Percentiles rank a stretch among this genome's conserved stretches.
Evolutionary conservation across 2,113 vertebrate genomes (phyloP).

Genomic region (Cervus canadensis): DNA sequence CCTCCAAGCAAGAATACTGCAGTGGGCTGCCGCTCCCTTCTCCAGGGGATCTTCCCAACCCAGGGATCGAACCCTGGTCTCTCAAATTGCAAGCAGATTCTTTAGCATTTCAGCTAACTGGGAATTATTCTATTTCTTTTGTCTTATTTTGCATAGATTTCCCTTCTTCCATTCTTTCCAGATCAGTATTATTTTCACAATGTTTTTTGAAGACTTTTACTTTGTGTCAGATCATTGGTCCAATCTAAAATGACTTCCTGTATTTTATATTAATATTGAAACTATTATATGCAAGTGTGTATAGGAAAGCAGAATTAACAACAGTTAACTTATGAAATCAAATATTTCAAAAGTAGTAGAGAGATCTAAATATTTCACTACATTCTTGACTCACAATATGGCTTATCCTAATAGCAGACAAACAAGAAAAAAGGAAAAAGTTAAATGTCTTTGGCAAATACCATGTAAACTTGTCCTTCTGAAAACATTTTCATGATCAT

Average conservation of each 20-base stretch:
- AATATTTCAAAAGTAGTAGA: constrained; percentile 58
- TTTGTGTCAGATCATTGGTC: not conserved
- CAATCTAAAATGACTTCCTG: not conserved
- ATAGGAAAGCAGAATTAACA: constrained; percentile 51
- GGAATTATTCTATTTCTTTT: not conserved
- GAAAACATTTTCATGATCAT: constrained; percentile 63
- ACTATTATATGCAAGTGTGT: constrained; percentile 47
- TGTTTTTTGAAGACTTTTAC: not conserved
- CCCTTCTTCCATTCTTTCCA: not conserved
- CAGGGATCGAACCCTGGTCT: not conserved
- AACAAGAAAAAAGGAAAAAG: constrained; percentile 49
- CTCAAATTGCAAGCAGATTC: not conserved
- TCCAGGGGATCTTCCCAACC: not conserved
- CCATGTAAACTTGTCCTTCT: constrained; percentile 55
- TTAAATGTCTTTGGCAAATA: constrained; percentile 68
- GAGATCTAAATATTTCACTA: constrained; percentile 69
- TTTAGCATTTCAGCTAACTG: not conserved
- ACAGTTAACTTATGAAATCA: constrained; percentile 59
- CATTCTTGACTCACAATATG: constrained; percentile 58
- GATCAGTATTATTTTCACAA: not conserved
- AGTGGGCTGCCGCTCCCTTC: not conserved
- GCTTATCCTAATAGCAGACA: constrained; percentile 54
- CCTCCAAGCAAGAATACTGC: not conserved
- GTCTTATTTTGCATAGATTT: not conserved
- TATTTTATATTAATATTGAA: constrained; percentile 14